These are phyloP conservation scores for Corythaixoides concolor DNA, from an alignment of 2,113 vertebrate species.

Conservation along the genomic window DNA sequence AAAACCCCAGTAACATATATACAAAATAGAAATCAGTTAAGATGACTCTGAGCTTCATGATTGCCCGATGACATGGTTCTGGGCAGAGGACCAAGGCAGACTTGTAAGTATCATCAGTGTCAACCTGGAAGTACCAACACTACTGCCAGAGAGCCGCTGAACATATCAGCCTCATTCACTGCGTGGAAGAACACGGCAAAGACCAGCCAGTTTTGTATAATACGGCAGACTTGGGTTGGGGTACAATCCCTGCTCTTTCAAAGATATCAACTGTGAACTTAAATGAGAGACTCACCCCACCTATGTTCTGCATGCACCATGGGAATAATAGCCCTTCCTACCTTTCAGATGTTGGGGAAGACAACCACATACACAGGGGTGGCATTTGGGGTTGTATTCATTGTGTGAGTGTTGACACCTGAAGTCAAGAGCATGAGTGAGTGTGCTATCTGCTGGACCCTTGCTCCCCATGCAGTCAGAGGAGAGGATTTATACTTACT, in stretches of 20 bases:
- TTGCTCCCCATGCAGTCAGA: not conserved
- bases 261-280: not conserved
- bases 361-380: not conserved
- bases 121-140: not conserved
- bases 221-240: not conserved
- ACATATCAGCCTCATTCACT: not conserved
- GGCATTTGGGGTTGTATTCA: not conserved
- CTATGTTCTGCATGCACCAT: not conserved
- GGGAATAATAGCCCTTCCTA: not conserved
- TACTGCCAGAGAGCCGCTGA: not conserved
- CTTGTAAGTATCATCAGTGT: not conserved
- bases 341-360: not conserved
- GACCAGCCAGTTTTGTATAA: not conserved
- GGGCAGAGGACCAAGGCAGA: not conserved
- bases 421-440: not conserved
- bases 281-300: not conserved
- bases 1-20: not conserved
- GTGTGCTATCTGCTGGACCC: not conserved
- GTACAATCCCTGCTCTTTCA: not conserved
- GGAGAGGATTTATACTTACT: not conserved
- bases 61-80: not conserved
- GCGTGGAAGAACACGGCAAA: not conserved
- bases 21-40: not conserved
- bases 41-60: not conserved
- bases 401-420: accelerated